Base-by-base conservation (phyloP, 2,797 vertebrate species). In the Huso huso region DNA sequence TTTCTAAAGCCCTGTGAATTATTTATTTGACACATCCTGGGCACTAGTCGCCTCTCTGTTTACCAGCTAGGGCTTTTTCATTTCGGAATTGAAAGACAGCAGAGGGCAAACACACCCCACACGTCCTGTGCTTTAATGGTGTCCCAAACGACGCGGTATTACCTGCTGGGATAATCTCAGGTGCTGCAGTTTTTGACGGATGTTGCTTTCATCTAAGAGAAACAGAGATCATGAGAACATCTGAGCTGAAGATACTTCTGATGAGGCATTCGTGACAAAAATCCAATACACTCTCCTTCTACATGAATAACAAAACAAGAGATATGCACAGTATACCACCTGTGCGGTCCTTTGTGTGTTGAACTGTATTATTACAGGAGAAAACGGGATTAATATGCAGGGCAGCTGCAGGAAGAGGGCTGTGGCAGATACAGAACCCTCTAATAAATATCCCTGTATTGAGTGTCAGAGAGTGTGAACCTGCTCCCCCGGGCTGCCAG, bases 141-240 rank as follows among this genome's bases (percentile, higher is more conserved):
- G 23, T 37, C 23, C 23, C 23, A 37, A 4, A 37, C 23, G 23
- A 37, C 8, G 37, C 6, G 6, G 49, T 23, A 62, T 71, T 82
- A 93, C 92, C 86, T 86, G 86, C 63, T 82, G 85, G 66, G 76
- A 74, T 62, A 61, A 69, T 76, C 77, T 84, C 76, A 78, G 4
- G 61, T 68, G 78, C 2, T 37, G 23, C 10, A 73, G 65, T 64
- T 75, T 87, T 62, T 76, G 69, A 61, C 75, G 73, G 49, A 67
- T 70, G n/a, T 89, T 87, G 0, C 7, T 12, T 0, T 92, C 88
- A 18, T 91, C 91, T 82, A 78, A 77, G 49, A 62, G 61, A 10
- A 82, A 0, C 62, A 0, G 5, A 57, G 49, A 7, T 1, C n/a
- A n/a, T 76, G 15, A 69, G 11, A 13, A 58, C 23, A 37, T 37